These are phyloP conservation scores for Caranx melampygus DNA, from an alignment of 2,113 vertebrate genomes.

Conservation along the genomic window DNA sequence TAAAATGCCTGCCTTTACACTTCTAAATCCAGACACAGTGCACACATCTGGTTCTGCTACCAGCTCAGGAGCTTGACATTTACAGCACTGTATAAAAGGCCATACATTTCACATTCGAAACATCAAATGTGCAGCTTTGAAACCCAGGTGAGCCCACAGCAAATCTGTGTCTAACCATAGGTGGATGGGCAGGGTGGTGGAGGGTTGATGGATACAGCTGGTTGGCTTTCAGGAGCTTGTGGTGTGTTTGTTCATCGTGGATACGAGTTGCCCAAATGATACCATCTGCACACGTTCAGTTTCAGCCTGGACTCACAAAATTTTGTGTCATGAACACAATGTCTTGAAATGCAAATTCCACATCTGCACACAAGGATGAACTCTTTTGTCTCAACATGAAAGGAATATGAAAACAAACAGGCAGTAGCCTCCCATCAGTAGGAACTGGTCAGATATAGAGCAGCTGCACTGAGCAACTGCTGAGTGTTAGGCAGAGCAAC, in stretches of 20 bases:
- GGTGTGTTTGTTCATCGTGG: constrained; percentile 28
- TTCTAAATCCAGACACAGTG: not conserved
- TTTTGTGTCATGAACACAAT: constrained; percentile 34
- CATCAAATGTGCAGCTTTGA: not conserved
- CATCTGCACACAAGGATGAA: not conserved
- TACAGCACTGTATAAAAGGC: not conserved
- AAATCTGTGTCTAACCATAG: constrained; percentile 15
- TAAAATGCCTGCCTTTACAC: constrained; percentile 15
- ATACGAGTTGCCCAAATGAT: constrained; percentile 6
- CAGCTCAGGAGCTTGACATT: constrained; percentile 6
- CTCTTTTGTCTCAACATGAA: not conserved
- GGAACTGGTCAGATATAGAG: too few relatives aligned
- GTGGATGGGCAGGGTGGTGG: constrained; percentile 32
- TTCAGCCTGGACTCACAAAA: constrained; percentile 16
- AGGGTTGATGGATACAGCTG: constrained; percentile 13
- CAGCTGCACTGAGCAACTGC: not conserved
- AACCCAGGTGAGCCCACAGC: constrained; percentile 42
- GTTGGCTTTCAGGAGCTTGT: constrained; percentile 6
- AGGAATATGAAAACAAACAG: not conserved
- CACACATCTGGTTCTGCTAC: constrained; percentile 4
- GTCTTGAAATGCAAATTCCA: constrained; percentile 33
- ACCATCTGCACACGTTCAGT: constrained; percentile 31
- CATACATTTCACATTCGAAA: constrained; percentile 4
- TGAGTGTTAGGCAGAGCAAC: not conserved
- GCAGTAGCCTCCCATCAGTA: not conserved